These are phyloP conservation scores for Paraescarpia echinospica DNA, from an alignment of 1,140 invertebrate species.

Conservation along the genomic window DNA sequence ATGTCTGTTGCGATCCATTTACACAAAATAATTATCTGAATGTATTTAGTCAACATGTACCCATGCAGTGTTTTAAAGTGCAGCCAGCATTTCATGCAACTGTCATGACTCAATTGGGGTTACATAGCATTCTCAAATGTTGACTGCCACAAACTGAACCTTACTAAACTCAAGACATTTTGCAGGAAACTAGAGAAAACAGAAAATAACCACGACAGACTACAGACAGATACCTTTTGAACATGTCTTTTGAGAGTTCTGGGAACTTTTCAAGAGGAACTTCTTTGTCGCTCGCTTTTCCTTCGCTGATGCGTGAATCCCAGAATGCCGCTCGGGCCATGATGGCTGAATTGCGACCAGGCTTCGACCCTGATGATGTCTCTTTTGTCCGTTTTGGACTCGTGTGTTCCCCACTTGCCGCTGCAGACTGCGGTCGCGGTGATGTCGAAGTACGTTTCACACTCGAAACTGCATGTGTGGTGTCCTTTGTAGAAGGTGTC, in stretches of 20 bases:
- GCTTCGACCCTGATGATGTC: background rate
- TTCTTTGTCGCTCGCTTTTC: background rate
- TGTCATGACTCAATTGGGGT: background rate
- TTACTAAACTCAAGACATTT: background rate
- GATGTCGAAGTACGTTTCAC: background rate
- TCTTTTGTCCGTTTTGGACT: conserved; percentile 13
- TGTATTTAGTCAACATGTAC: background rate
- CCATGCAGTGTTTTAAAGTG: background rate
- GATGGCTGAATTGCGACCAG: background rate
- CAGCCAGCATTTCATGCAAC: background rate
- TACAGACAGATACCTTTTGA: conserved; percentile 6
- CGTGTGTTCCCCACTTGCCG: background rate
- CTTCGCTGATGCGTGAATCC: conserved; percentile 2
- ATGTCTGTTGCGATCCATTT: too few relatives aligned
- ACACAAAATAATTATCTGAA: too few relatives aligned
- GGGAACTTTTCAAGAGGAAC: conserved; percentile 8
- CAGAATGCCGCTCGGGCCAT: conserved; percentile 22
- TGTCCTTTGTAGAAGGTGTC: too few relatives aligned
- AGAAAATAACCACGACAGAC: too few relatives aligned
- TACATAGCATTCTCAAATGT: background rate
- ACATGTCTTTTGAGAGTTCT: conserved; percentile 8
- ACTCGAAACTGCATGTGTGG: too few relatives aligned
- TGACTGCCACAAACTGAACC: background rate
- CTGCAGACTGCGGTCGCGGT: background rate
- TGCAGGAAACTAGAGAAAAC: background rate